These are phyloP conservation scores for Nematopogon swammerdamellus DNA, from an alignment of 2,888 invertebrate genomes.

Conservation along the genomic window DNA sequence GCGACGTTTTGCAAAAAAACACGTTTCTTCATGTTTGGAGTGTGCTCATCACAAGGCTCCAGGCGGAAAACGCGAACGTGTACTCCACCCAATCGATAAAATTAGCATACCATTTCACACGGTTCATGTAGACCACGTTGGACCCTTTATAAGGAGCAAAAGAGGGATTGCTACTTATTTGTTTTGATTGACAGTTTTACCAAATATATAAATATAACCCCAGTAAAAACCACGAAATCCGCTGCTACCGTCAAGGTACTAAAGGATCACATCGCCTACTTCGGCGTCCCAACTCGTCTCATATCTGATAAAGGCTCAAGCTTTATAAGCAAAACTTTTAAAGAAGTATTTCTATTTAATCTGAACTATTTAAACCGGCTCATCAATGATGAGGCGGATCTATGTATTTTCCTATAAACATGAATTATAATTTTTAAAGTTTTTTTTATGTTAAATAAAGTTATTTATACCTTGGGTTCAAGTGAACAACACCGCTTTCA, in stretches of 20 bases:
- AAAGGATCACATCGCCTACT: background rate
- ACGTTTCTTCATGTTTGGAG: slow-evolving; percentile 29
- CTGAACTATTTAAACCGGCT: too few relatives aligned
- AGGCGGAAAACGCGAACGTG: slow-evolving; percentile 17
- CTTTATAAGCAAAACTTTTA: background rate
- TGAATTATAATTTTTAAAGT: too few relatives aligned
- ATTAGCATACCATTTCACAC: slow-evolving; percentile 23
- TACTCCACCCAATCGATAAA: slow-evolving; percentile 29
- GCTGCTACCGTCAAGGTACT: background rate
- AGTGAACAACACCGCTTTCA: slow-evolving; percentile 4
- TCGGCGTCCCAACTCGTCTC: slow-evolving; percentile 1
- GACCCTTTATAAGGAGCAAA: background rate
- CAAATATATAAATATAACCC: background rate
- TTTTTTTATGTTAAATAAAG: slow-evolving; percentile 5
- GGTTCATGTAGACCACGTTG: slow-evolving; percentile 14
- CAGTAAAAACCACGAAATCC: slow-evolving; percentile 1
- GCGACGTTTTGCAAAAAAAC: slow-evolving; percentile 22
- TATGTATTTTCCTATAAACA: too few relatives aligned
- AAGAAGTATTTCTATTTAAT: too few relatives aligned
- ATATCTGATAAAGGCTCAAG: slow-evolving; percentile 1
- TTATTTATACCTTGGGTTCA: slow-evolving; percentile 7
- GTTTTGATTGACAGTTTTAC: slow-evolving; percentile 1
- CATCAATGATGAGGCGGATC: too few relatives aligned
- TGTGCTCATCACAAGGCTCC: slow-evolving; percentile 23
- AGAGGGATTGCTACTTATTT: slow-evolving; percentile 1